phyloP scores from a whole-genome alignment of 2,113 vertebrate genomes.

The Coracopsis vasa region DNA sequence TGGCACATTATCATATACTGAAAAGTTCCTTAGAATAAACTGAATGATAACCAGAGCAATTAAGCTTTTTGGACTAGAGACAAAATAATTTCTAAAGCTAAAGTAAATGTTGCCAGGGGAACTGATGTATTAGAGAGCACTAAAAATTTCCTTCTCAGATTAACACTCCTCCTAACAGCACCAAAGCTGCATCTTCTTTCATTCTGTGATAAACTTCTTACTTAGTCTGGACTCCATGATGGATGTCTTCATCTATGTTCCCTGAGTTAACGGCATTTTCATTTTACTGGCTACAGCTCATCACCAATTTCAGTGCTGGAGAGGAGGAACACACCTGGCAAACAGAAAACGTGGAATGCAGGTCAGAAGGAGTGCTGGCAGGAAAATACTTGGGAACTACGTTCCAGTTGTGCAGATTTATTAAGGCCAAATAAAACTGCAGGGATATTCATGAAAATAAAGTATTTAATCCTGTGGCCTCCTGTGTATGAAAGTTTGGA shows the following conservation, averaged over 20 bases:
- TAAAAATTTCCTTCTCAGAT: not conserved
- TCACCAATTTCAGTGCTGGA: not conserved
- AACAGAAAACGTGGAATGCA: not conserved
- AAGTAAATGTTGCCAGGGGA: conserved; percentile 55
- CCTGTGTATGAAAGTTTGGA: not conserved
- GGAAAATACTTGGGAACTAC: not conserved
- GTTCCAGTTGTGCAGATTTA: not conserved
- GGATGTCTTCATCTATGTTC: not conserved
- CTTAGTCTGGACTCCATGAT: not conserved
- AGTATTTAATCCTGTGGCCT: not conserved
- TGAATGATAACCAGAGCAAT: conserved; percentile 12
- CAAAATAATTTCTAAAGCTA: conserved; percentile 30
- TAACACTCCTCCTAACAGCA: not conserved
- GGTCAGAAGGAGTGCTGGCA: not conserved
- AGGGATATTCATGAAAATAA: not conserved
- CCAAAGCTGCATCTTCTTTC: not conserved
- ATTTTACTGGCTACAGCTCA: not conserved
- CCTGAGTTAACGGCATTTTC: not conserved
- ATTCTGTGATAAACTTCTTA: not conserved
- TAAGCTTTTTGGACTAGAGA: conserved; percentile 34
- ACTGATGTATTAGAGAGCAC: not conserved
- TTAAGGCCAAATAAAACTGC: not conserved
- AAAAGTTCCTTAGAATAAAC: conserved; percentile 30
- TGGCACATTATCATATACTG: not conserved
- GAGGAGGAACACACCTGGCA: not conserved